phyloP scores from a whole-genome alignment of 2,888 invertebrate species.

The Stratiomys singularior region DNA sequence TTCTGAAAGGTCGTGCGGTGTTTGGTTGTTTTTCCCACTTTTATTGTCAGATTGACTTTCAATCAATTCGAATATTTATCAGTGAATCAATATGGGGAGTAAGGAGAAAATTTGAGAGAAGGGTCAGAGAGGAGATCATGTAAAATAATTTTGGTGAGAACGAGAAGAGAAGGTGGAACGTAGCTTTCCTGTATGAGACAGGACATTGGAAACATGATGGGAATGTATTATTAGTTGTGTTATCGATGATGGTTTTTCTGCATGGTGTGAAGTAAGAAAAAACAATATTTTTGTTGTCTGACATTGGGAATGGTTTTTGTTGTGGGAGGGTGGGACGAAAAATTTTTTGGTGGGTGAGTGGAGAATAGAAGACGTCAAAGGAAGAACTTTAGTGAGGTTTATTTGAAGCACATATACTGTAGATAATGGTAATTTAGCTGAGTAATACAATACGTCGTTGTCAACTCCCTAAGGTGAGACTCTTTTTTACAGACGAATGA shows the following conservation, averaged over 20 bases:
- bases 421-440: no score
- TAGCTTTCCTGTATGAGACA: neutral
- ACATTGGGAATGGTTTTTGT: neutral
- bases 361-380: no score
- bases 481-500: no score
- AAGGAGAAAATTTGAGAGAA: neutral
- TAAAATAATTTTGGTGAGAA: neutral
- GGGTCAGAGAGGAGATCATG: neutral
- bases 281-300: neutral
- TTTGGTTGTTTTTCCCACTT: constrained; percentile 14
- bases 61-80: constrained; percentile 27
- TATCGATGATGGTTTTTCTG: neutral
- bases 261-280: neutral
- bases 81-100: constrained; percentile 12
- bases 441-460: no score
- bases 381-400: no score
- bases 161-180: neutral
- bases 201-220: constrained; percentile 4
- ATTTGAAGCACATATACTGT: no score
- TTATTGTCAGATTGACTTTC: constrained; percentile 25
- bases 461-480: no score
- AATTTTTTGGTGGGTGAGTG: no score
- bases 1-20: neutral
- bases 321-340: no score
- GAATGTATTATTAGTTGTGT: neutral